These are phyloP conservation scores for Parasteatoda tepidariorum DNA, from an alignment of 1,140 invertebrate species.

Conservation along the genomic window DNA sequence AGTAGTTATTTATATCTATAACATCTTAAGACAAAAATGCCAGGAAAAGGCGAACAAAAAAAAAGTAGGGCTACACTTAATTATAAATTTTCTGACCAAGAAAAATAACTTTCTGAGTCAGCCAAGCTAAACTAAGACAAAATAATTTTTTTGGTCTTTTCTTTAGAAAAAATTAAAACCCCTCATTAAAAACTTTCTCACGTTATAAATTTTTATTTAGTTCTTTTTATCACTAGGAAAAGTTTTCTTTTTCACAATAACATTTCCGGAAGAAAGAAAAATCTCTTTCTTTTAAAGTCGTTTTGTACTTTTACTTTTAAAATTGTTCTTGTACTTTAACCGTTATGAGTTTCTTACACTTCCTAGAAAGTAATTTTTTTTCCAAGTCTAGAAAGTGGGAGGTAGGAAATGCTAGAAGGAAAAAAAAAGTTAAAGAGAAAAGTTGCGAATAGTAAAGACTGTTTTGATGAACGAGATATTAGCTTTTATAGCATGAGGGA, in stretches of 20 bases:
- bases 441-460: background rate
- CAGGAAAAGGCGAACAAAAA: too few relatives aligned
- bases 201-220: background rate
- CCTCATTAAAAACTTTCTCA: background rate
- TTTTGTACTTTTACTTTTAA: background rate
- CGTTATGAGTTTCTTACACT: constrained; percentile 32
- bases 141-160: too few relatives aligned
- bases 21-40: too few relatives aligned
- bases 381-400: constrained; percentile 5
- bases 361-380: constrained; percentile 7
- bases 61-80: too few relatives aligned
- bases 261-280: background rate
- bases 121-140: too few relatives aligned
- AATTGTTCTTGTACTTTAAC: background rate
- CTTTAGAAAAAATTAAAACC: background rate
- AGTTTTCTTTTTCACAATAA: background rate
- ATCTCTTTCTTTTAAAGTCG: background rate
- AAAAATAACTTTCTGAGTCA: too few relatives aligned
- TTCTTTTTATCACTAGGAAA: background rate
- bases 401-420: constrained; percentile 2
- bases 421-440: constrained; percentile 12
- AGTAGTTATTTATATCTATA: too few relatives aligned
- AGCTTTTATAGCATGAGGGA: constrained; percentile 38
- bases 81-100: too few relatives aligned
- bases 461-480: constrained; percentile 22